Evolutionary conservation across 2,113 vertebrate genomes (phyloP), one percentile per base, ranked within the genome.

Genomic region (Ellobius talpinus): DNA sequence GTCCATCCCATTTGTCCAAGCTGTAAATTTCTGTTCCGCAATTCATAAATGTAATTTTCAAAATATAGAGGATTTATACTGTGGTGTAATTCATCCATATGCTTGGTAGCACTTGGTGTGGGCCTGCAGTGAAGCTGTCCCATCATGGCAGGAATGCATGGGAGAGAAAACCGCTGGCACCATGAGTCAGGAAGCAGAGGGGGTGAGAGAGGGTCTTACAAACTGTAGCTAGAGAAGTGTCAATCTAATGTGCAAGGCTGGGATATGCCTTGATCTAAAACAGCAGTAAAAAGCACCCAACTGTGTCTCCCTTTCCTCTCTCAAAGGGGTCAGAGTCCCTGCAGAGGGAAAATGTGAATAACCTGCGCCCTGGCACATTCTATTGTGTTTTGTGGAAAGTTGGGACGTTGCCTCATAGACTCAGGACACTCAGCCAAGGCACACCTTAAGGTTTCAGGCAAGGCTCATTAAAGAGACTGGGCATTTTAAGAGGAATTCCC

Each of bases 401-500:
- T 72, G 58, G 45, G 26, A 84, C 3, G 8, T 33, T 50, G 29
- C 81, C 78, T 23, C 21, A 50, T 45, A 45, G 39, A 17, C 26
- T 78, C 63, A 29, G 66, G 94, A 66, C 73, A 33, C 14, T 26
- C 19, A 52, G 88, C 93, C 76, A 9, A 74, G 52, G n/a, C 68
- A 85, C 55, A 77, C 78, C 36, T 82, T 24, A 52, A 3, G 17
- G 26, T 50, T 74, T 14, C 12, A 17, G 79, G 42, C 21, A 89
- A 52, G 66, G 94, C 45, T 86, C 84, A 45, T 92, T 91, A 93
- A 94, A 92, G 91, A 74, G 58, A 77, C 77, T 14, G 2, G 9
- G 66, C 17, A 26, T 79, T 95, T 89, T 31, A 66, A 79, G 31
- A 93, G 72, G 65, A 78, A 91, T 96, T 97, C 78, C 89, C 93